Percentiles rank a stretch among this genome's conserved stretches.
Evolutionary conservation across 2,113 vertebrate genomes (phyloP).

Genomic region (Triplophysa dalaica): DNA sequence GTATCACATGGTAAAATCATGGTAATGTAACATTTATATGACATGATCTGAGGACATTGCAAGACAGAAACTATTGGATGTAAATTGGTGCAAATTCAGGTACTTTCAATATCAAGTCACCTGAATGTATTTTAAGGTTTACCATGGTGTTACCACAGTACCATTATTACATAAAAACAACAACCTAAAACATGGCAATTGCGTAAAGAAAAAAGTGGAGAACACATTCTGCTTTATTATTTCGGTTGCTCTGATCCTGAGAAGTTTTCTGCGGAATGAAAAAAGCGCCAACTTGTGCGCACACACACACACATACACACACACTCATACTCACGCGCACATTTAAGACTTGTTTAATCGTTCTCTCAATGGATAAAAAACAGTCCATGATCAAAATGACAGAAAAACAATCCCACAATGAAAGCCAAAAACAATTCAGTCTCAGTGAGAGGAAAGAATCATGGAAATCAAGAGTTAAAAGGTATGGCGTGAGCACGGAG

Average conservation of each 20-base stretch:
- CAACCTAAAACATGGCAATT: not conserved
- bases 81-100: not conserved
- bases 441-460: constrained; percentile 42
- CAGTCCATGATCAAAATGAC: constrained; percentile 59
- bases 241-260: constrained; percentile 67
- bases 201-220: not conserved
- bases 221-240: not conserved
- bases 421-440: constrained; percentile 74
- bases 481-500: not conserved
- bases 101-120: not conserved
- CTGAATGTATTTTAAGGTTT: not conserved
- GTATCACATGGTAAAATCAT: too few species aligned
- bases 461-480: constrained; percentile 35
- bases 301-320: constrained; percentile 10
- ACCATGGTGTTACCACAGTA: not conserved
- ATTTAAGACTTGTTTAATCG: constrained; percentile 82
- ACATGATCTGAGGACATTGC: too few species aligned
- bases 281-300: constrained; percentile 71
- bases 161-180: not conserved
- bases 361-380: constrained; percentile 68
- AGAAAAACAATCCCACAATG: constrained; percentile 54
- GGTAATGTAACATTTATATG: too few species aligned
- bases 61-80: too few species aligned
- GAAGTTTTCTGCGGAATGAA: constrained; percentile 87
- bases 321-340: constrained; percentile 78